Evolutionary conservation across 2,888 invertebrate genomes (phyloP), one percentile per base, ranked within the genome.

Genomic region (Parnassius glacialis): DNA sequence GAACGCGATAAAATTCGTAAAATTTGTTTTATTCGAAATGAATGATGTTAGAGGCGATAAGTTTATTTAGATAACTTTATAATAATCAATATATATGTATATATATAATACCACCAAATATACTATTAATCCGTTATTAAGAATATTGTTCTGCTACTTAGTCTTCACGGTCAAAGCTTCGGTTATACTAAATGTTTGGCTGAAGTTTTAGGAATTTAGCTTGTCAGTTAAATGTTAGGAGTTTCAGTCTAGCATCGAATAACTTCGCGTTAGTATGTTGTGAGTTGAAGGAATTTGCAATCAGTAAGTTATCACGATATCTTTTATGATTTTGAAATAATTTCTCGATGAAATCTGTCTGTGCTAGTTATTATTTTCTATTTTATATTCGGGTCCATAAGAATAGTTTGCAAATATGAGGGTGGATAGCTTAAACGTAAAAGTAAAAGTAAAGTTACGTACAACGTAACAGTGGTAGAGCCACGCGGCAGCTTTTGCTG

Each of bases 181-280:
- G 13, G 1, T 10, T 41, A 57, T 0, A 48, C 48, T 48, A 12
- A n/a, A 48, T 9, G 48, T 48, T 13, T 2, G 48, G 12, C 43
- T 10, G 13, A 16, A 51, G 50, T 60, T 48, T 44, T 9, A 44
- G 9, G 34, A 44, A 60, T 55, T 60, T 25, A 50, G 25, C 9
- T n/a, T 13, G 25, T 50, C 51, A 52, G 47, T 41, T 48, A 48
- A 52, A 53, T 20, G 20, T 3, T 47, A 13, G 41, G 16, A 43
- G 12, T 42, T 48, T 9, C 13, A 44, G 12, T 25, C 25, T 13
- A 48, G 48, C 42, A 10, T 57, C 42, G 55, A 50, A 55, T 51
- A 60, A 60, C 54, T 55, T 55, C 10, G 11, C 9, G 16, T 44
- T 55, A 60, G 55, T 55, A 9, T 55, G 12, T 45, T 47, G 16